Evolutionary conservation across 2,797 vertebrate species (phyloP), one percentile per base, ranked within the genome.

Genomic region (Kryptopterus vitreolus): DNA sequence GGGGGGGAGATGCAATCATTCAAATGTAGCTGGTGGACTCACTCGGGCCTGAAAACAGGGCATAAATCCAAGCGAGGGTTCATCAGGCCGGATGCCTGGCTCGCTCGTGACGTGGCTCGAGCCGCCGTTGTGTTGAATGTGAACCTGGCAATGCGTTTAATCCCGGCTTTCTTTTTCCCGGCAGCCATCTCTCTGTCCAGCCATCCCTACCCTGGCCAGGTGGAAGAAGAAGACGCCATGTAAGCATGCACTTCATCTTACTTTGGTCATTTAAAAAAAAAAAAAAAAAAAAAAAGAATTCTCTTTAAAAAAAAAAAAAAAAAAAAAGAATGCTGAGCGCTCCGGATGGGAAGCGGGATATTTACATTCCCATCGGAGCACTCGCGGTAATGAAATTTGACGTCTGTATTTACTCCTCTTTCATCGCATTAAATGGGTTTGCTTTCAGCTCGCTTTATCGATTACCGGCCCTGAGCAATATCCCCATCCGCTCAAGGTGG

Each of bases 191-290:
- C 95, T 82, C 92, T 98, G 87, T 96, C 94, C 83, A 96, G 94
- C 89, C 95, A 98, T 69, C 98, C 98, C 3, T 98, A 98, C 78
- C 95, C 97, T 61, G 97, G 96, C 68, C 92, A 95, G 78, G 88
- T 88, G 80, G 95, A 96, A 87, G 91, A 96, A 81, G 96, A 97
- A 81, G 95, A 97, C 88, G 68, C 92, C 82, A 86, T 96, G 98
- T 99, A 97, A 99, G 96, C 31, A 73, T 74, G 46, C 26, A 43
- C 35, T 29, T 52, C 76, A 55, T 76, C 73, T 24, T 70, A 29
- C 69, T 48, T 22, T 66, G 43, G n/a, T 50, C 46, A 26, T n/a
- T n/a, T n/a, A n/a, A n/a, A n/a, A n/a, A n/a, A n/a, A n/a, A n/a
- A n/a, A n/a, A n/a, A 65, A 52, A 76, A 70, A 73, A 73, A 58